A percentile compares a stretch with the other conserved stretches of the same genome.
These are phyloP conservation scores for Perizoma affinitatum DNA, from an alignment of 2,888 invertebrate genomes.

Conservation along the genomic window DNA sequence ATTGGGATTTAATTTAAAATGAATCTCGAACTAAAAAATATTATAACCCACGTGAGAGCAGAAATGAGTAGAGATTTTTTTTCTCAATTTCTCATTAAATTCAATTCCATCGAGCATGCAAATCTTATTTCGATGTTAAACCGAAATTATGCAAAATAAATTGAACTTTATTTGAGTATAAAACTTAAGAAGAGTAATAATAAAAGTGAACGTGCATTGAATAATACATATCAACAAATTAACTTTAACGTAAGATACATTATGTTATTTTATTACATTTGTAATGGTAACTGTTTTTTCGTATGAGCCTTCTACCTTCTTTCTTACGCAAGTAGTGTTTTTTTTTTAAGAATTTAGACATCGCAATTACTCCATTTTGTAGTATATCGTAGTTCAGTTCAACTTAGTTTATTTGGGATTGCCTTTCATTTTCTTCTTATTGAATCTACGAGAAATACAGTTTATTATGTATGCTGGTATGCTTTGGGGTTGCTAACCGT, in stretches of 20 bases:
- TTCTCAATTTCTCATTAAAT: too few relatives aligned
- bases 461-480: too few relatives aligned
- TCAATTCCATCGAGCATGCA: neutral
- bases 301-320: slow-evolving; percentile 5
- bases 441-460: too few relatives aligned
- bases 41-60: too few relatives aligned
- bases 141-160: slow-evolving; percentile 8
- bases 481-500: too few relatives aligned
- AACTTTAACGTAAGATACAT: slow-evolving; percentile 16
- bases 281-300: slow-evolving; percentile 13
- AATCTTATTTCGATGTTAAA: slow-evolving; percentile 10
- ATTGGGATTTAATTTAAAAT: too few relatives aligned
- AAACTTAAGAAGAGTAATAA: slow-evolving; percentile 1
- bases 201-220: slow-evolving; percentile 22
- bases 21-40: too few relatives aligned
- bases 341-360: slow-evolving; percentile 10
- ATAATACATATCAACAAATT: slow-evolving; percentile 13
- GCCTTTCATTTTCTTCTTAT: too few relatives aligned
- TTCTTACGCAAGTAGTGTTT: slow-evolving; percentile 12
- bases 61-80: too few relatives aligned
- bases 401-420: neutral
- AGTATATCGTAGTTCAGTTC: neutral
- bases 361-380: too few relatives aligned
- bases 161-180: slow-evolving; percentile 15
- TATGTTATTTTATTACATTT: slow-evolving; percentile 15